phyloP scores from a whole-genome alignment of 2,113 vertebrate species.

The Scolopax mira region DNA sequence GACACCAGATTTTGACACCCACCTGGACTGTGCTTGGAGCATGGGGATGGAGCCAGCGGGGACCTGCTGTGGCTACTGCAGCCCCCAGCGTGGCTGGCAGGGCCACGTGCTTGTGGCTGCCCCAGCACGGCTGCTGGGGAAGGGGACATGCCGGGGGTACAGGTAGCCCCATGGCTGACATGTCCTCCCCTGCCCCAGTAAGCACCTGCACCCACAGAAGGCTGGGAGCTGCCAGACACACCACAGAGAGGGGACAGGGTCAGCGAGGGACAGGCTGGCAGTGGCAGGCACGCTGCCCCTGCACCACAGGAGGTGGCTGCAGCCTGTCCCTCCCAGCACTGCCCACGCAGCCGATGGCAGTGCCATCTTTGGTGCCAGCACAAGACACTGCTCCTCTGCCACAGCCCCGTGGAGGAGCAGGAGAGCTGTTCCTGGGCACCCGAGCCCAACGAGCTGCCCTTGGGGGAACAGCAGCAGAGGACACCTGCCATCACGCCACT shows the following conservation, averaged over 20 bases:
- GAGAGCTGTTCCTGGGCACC: accelerated
- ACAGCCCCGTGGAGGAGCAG: accelerated
- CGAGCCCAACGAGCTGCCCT: accelerated
- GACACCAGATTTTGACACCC: neutral
- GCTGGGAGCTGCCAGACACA: neutral
- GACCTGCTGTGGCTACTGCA: neutral
- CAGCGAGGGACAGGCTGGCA: neutral
- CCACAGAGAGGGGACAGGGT: neutral
- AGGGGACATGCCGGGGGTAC: too few relatives aligned
- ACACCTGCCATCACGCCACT: neutral
- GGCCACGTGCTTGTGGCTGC: neutral
- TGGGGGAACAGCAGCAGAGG: neutral
- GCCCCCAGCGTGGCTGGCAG: neutral
- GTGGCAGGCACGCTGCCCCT: neutral
- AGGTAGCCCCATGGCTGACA: accelerated
- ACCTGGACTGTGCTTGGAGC: too few relatives aligned
- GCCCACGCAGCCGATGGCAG: accelerated
- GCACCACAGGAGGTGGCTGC: neutral
- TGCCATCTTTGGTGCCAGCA: neutral
- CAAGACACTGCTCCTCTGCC: neutral
- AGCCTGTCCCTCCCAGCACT: neutral
- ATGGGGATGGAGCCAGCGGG: accelerated
- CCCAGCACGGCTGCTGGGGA: neutral
- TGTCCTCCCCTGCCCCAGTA: neutral
- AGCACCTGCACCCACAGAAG: neutral